Evolutionary conservation across 2,797 vertebrate genomes (phyloP).

Genomic region (Girardinus metallicus): DNA sequence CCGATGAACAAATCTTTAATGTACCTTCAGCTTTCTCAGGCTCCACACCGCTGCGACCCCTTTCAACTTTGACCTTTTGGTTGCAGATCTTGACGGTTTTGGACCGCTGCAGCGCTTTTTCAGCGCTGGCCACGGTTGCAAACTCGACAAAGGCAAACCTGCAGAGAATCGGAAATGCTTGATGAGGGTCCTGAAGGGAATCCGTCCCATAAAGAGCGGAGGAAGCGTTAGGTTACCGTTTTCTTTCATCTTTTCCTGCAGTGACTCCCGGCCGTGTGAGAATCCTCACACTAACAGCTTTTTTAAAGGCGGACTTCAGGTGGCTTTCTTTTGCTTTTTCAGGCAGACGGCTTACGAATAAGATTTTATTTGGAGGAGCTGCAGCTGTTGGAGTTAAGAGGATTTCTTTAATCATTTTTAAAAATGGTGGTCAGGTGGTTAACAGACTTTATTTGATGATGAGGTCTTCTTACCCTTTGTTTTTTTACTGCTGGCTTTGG

Average conservation of each 20-base stretch:
- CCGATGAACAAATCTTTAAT: constrained; percentile 33
- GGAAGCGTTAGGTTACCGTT: constrained; percentile 72
- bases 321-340: constrained; percentile 80
- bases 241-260: constrained; percentile 81
- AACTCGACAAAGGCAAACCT: constrained; percentile 91
- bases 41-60: constrained; percentile 44
- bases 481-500: neutral
- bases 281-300: constrained; percentile 84
- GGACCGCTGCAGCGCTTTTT: constrained; percentile 82
- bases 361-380: constrained; percentile 74
- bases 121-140: constrained; percentile 82
- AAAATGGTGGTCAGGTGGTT: too few relatives aligned
- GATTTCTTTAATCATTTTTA: neutral
- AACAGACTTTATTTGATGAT: neutral
- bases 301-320: constrained; percentile 87
- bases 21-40: constrained; percentile 56
- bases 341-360: constrained; percentile 88
- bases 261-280: constrained; percentile 43
- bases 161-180: constrained; percentile 1
- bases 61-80: constrained; percentile 81
- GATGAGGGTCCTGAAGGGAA: neutral
- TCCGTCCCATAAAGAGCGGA: neutral
- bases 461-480: constrained; percentile 52
- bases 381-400: constrained; percentile 22
- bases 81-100: constrained; percentile 85